Evolutionary conservation across 2,113 vertebrate species (phyloP).

Genomic region (Gallinago undulata): DNA sequence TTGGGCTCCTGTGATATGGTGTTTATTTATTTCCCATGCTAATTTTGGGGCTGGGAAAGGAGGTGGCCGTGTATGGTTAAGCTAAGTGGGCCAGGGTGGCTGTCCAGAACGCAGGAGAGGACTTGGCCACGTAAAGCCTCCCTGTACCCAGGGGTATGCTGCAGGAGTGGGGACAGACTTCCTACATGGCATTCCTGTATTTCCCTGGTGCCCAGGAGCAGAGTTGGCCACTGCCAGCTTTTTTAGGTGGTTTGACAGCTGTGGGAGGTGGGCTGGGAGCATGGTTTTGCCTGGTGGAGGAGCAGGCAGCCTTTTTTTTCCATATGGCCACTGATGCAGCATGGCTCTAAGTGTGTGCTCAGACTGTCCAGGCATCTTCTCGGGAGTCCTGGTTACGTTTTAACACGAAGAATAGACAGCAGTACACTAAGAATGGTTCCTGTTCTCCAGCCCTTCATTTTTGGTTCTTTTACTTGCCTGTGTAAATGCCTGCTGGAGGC

Average conservation of each 20-base stretch:
- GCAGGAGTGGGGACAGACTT: too few relatives aligned
- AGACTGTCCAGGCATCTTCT: not conserved
- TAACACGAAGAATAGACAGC: not conserved
- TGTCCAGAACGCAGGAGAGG: not conserved
- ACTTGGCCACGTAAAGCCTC: not conserved
- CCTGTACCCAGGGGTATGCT: accelerated
- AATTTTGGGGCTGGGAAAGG: not conserved
- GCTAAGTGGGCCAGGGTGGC: not conserved
- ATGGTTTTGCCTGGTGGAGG: not conserved
- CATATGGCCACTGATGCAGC: not conserved
- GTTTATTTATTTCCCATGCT: not conserved
- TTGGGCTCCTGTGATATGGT: not conserved
- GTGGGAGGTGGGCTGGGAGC: not conserved
- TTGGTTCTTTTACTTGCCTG: not conserved
- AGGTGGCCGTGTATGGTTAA: not conserved
- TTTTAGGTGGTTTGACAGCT: not conserved
- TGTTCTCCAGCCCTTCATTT: not conserved
- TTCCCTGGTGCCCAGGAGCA: not conserved
- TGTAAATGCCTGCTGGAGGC: not conserved
- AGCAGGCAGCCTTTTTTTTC: not conserved
- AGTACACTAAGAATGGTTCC: not conserved
- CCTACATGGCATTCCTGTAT: not conserved
- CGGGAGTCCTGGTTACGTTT: not conserved
- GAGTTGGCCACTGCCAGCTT: not conserved
- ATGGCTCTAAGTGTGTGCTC: not conserved